Percentiles rank a stretch among this genome's conserved stretches.
Evolutionary conservation across 2,797 vertebrate genomes (phyloP).

Genomic region (Cacajao melanocephalus): DNA sequence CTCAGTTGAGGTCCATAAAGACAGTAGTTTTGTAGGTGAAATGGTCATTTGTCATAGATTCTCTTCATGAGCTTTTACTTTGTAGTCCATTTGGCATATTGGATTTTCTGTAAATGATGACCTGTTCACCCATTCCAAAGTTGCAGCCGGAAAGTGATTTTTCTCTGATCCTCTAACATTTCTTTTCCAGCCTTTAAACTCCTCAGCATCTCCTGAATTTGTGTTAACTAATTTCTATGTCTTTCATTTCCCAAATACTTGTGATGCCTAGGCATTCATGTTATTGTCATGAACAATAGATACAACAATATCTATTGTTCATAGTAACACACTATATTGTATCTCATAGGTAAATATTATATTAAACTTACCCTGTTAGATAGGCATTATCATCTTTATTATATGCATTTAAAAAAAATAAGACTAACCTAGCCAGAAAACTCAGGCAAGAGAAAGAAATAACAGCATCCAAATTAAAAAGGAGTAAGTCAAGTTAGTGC

Average conservation of each 20-base stretch:
- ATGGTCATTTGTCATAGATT: not conserved
- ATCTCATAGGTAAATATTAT: not conserved
- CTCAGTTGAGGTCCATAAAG: not conserved
- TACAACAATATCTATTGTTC: not conserved
- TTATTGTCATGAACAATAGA: not conserved
- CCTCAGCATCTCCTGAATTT: not conserved
- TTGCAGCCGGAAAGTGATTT: not conserved
- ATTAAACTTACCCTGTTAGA: not conserved
- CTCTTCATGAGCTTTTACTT: not conserved
- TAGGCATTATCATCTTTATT: not conserved
- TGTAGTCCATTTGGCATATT: not conserved
- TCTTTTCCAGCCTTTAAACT: not conserved
- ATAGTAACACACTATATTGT: rapidly evolving
- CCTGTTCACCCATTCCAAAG: not conserved
- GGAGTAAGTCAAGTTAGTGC: too few species aligned
- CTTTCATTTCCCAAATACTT: not conserved
- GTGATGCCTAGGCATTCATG: not conserved
- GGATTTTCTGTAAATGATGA: not conserved
- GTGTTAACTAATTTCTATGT: not conserved
- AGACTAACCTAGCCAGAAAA: not conserved
- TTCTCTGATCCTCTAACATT: not conserved
- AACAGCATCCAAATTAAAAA: not conserved
- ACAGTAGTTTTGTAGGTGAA: not conserved
- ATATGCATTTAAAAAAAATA: not conserved
- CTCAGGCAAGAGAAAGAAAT: too few species aligned